These are phyloP conservation scores for Neopipo cinnamomea DNA, from an alignment of 2,113 vertebrate genomes.

Conservation along the genomic window DNA sequence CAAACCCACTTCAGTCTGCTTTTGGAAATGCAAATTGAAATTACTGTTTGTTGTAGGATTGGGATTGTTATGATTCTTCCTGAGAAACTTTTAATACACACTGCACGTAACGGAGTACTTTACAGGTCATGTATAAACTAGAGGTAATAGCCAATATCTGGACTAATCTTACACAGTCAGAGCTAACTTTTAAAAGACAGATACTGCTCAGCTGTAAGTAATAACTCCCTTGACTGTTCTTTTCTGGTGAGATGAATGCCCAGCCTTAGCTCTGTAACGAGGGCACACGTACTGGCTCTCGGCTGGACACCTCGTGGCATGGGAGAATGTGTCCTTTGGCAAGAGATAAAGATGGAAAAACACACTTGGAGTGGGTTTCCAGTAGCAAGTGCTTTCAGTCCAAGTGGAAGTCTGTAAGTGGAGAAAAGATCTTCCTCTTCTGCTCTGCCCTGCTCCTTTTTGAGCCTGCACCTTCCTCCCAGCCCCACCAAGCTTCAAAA, in stretches of 20 bases:
- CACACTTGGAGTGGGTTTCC: background rate
- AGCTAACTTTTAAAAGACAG: background rate
- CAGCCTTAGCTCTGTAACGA: background rate
- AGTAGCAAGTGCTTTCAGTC: background rate
- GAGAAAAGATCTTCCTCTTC: background rate
- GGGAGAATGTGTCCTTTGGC: background rate
- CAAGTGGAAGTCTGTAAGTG: background rate
- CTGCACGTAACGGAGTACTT: fast-evolving
- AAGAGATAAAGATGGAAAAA: background rate
- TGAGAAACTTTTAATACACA: background rate
- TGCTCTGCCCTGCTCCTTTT: background rate
- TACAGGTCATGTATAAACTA: background rate
- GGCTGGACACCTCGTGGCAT: background rate
- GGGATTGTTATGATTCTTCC: background rate
- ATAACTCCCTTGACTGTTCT: background rate
- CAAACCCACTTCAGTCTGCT: background rate
- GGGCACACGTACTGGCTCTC: background rate
- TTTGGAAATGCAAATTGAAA: background rate
- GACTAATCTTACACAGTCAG: background rate
- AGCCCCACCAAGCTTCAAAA: background rate
- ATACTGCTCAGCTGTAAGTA: background rate
- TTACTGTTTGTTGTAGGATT: background rate
- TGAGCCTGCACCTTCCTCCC: background rate
- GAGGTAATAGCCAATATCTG: background rate
- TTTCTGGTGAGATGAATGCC: background rate